A percentile compares a stretch with the other conserved stretches of the same genome.
Conservation (phyloP, 2,888 invertebrate genomes). For the Drosophila merina region DNA sequence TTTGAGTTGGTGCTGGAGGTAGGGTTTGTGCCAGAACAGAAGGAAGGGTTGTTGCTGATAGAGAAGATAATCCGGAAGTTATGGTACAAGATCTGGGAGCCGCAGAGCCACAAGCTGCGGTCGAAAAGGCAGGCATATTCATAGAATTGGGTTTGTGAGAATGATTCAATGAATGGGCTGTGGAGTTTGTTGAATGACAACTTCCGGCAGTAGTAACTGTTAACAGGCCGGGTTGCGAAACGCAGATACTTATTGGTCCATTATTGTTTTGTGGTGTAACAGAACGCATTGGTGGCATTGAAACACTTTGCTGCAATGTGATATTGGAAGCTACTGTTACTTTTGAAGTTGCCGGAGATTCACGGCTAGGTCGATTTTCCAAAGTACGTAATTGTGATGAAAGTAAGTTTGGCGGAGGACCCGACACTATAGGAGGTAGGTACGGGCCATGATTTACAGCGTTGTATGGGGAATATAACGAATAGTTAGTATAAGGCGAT, state of each 20-base stretch:
- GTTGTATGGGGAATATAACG: conserved; percentile 92
- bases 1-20: conserved; percentile 70
- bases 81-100: conserved; percentile 34
- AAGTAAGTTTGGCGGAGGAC: conserved; percentile 87
- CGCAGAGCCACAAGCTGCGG: conserved; percentile 42
- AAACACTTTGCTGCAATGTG: conserved; percentile 9
- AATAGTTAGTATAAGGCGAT: conserved; percentile 83
- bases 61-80: conserved; percentile 41
- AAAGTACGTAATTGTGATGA: conserved; percentile 86
- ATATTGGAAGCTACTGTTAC: conserved; percentile 41
- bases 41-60: conserved; percentile 44
- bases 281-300: conserved; percentile 44
- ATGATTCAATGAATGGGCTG: conserved; percentile 35
- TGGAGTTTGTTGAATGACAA: conserved; percentile 43
- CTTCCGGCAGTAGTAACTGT: conserved; percentile 47
- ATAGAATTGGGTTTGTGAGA: conserved; percentile 49
- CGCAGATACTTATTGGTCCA: conserved; percentile 51
- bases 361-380: conserved; percentile 84
- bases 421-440: conserved; percentile 85
- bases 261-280: conserved; percentile 58
- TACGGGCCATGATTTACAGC: conserved; percentile 91
- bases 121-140: conserved; percentile 47
- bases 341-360: conserved; percentile 67
- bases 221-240: conserved; percentile 57
- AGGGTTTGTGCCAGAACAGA: conserved; percentile 65